Evolutionary conservation across 1,140 invertebrate genomes (phyloP), one percentile per base, ranked within the genome.

Genomic region (Cecropterus lyciades): DNA sequence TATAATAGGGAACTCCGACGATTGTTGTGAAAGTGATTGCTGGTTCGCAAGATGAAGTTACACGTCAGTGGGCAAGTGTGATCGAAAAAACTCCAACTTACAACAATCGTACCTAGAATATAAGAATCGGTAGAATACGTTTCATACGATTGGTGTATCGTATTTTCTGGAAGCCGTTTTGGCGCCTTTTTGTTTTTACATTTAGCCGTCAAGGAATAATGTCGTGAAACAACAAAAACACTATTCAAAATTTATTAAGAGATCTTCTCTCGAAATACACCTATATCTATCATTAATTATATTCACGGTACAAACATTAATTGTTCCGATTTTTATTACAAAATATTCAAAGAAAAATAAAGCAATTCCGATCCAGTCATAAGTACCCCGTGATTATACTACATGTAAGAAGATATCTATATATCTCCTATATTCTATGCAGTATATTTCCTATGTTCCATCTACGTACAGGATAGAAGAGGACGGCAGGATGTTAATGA

Each of bases 401-500:
- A n/a, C n/a, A n/a, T n/a, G n/a, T n/a, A n/a, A n/a, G n/a, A n/a
- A n/a, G n/a, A n/a, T n/a, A n/a, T 33, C 30, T 33, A 33, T 33
- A 10, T 33, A 33, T 33, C 9, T 33, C 9, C 6, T 33, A 33
- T 33, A 33, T 33, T 33, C 6, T 33, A 33, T 33, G 9, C 37
- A 40, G 37, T 40, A n/a, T n/a, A n/a, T n/a, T n/a, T n/a, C n/a
- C n/a, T 5, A 4, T 40, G 52, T 20, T 40, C 56, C 24, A 17
- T 48, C 43, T 43, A 10, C 43, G 16, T 24, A 45, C 16, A 15
- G 11, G 40, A 56, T 0, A 43, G 40, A 57, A 27, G 24, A 59
- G 56, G 56, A 59, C 42, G 24, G 40, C 16, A 45, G 40, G 48
- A 64, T 59, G 27, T 67, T 53, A 53, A 67, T 64, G 60, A 37